phyloP scores from a whole-genome alignment of 2,888 invertebrate genomes.

The Heteromurus nitidus region DNA sequence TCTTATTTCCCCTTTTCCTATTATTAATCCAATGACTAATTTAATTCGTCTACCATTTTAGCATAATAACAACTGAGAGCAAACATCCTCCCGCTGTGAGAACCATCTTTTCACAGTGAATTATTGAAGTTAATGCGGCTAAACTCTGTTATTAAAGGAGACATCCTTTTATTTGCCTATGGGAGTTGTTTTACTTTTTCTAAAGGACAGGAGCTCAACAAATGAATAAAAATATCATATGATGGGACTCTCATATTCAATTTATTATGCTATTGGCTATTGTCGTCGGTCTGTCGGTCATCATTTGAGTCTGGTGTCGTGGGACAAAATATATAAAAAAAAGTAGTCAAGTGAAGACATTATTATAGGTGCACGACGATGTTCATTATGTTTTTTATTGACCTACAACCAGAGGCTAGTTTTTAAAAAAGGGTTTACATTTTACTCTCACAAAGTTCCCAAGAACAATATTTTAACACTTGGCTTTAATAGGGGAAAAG shows the following conservation, averaged over 20 bases:
- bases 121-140: no score
- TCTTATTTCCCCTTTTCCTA: neutral
- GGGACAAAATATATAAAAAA: slow-evolving; percentile 8
- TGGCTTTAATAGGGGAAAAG: slow-evolving; percentile 7
- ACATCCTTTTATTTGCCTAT: neutral
- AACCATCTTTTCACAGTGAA: slow-evolving; percentile 1
- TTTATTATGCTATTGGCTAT: no score
- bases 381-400: no score
- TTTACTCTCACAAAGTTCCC: neutral
- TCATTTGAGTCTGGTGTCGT: slow-evolving; percentile 1
- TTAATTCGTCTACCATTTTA: neutral
- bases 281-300: neutral
- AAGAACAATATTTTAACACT: neutral
- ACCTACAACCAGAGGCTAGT: slow-evolving; percentile 7
- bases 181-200: no score
- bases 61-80: slow-evolving; percentile 23
- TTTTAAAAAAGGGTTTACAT: neutral
- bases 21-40: neutral
- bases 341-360: neutral
- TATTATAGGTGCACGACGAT: no score
- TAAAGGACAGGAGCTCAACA: no score
- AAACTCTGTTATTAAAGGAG: neutral
- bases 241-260: no score
- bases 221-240: no score
- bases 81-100: slow-evolving; percentile 11